Evolutionary conservation across 2,888 invertebrate species (phyloP), one percentile per base, ranked within the genome.

Genomic region (Torymus texanus): DNA sequence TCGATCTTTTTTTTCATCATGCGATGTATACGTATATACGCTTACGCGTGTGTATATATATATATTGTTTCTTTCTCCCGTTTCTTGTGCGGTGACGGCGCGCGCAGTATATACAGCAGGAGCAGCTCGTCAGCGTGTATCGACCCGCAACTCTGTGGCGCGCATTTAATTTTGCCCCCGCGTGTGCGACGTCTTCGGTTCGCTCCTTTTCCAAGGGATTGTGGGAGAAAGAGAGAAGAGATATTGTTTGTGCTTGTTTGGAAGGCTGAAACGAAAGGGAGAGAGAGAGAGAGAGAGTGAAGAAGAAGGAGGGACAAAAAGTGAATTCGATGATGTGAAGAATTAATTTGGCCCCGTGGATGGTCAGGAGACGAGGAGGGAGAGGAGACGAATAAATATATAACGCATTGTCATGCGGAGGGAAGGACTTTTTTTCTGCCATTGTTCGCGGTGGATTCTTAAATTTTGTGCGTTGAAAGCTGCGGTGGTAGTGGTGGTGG

Each of bases 401-500:
- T 41, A 41, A 41, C 41, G 41, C 41, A 41, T 41, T 41, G 11
- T 18, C 59, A 59, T 18, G 59, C 16, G 59, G 59, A 59, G 18
- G 59, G 18, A 18, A 16, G 10, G 41, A 41, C 41, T 41, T 29
- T 29, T 41, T 41, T 41, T 41, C 10, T 5, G 41, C 41, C 41
- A 41, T 41, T 41, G 41, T 41, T 41, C 41, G 41, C 5, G 41
- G 10, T 5, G 41, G 41, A 41, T 41, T 41, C 41, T 76, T 68
- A 41, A 63, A 70, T 76, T 76, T 56, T 67, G 59, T 29, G 24
- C 10, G 41, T 8, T 41, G 41, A 41, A 41, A 41, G 21, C 21
- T 21, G 21, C 21, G 21, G 21, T 21, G 21, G 2, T 21, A 2
- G 21, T 21, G 21, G 21, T 2, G 41, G 41, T 41, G 41, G 41